Base-by-base conservation (phyloP, 2,888 invertebrate species). In the Temnothorax ravouxi region DNA sequence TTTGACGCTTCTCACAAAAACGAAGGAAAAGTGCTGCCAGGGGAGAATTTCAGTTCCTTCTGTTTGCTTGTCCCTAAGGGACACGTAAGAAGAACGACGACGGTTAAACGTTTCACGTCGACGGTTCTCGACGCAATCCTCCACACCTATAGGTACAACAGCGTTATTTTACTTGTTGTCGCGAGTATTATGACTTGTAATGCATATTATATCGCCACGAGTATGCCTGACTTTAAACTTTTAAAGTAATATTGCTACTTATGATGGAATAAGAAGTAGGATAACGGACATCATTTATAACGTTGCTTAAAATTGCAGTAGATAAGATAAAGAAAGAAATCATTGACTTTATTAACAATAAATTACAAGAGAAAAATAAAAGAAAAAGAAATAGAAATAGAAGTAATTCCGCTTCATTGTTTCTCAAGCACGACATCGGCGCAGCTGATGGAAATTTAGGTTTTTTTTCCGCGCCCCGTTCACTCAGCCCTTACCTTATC, bases 381-480 rank as follows among this genome's bases (percentile, higher is more conserved):
- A 2, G 21, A 64, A 62, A 62, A n/a, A n/a, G 25, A 25, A 25
- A 1, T 13, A n/a, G 8, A 50, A 69, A 50, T 50, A n/a, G 5
- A 29, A 29, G 88, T 88, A 90, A 90, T 90, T 87, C 86, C 75
- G 86, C 71, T 83, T 87, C 89, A 91, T 91, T 90, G 89, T 88
- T 90, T 89, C 83, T 83, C 83, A 74, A 86, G 75, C 61, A 56
- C 83, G 81, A 77, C 72, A 85, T 80, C 84, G 84, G 56, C 83
- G 85, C 62, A 86, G 85, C 87, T 86, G 88, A 89, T 89, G 88
- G 87, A 88, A 88, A 91, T 90, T 90, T 89, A 84, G 85, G 88
- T 89, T 54, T 47, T 25, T 52, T 21, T 21, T 44, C n/a, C 56
- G n/a, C 21, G 67, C 79, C 83, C 81, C 85, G 85, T 66, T 80